Evolutionary conservation across 2,888 invertebrate species (phyloP), one percentile per base, ranked within the genome.

Genomic region (Carcina quercana): DNA sequence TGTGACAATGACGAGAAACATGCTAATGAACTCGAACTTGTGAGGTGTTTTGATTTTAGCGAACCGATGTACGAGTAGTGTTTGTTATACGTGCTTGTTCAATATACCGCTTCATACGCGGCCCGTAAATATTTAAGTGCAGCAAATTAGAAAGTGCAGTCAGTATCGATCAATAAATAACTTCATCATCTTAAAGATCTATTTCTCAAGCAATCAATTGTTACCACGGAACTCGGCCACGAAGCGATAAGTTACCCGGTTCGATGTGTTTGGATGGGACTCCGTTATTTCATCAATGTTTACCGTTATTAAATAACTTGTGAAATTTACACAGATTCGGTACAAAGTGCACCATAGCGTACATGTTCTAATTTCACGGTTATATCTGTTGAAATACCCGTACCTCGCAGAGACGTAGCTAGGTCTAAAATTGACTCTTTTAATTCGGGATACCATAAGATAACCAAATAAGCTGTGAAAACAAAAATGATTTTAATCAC

Each of bases 261-360:
- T 59, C 45, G 47, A 47, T 42, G 43, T 53, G 47, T 50, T 56
- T 46, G 36, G 49, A 38, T 42, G 43, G 59, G 61, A 57, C 59
- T 56, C 57, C 65, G 58, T 62, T 72, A 57, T 53, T 59, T 55
- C 48, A 55, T 56, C 53, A 47, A 55, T 49, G 42, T 30, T n/a
- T 53, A 59, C 58, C 55, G 59, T 52, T 59, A 29, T 3, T 7
- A 10, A 11, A 30, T 22, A 59, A 36, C 51, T 61, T 57, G 54
- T 54, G 57, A 49, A 60, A 59, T 40, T 39, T 38, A 50, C 49
- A 45, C 48, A 48, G 40, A 43, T 49, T 42, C 41, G 32, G 29
- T 28, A 21, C 19, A 10, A 11, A 28, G 17, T 27, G 25, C 26
- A 35, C 21, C 25, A 28, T 25, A 24, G 11, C 11, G 14, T 17